Evolutionary conservation across 2,888 invertebrate species (phyloP).

Genomic region (Plusia festucae): DNA sequence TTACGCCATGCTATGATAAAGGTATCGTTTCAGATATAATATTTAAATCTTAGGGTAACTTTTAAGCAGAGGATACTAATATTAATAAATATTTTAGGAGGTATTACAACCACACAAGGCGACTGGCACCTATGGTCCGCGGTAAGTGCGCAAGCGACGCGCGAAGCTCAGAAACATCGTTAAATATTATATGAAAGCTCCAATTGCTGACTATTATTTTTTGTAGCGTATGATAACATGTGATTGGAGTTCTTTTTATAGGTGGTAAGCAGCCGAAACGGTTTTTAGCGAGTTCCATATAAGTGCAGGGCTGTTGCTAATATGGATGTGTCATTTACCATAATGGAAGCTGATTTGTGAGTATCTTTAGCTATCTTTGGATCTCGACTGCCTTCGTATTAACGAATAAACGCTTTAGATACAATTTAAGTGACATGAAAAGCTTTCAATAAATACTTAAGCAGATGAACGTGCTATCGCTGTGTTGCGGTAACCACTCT

Average conservation of each 20-base stretch:
- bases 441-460: constrained; percentile 50
- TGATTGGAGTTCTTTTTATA: constrained; percentile 21
- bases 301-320: constrained; percentile 18
- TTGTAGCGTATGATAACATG: constrained; percentile 21
- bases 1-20: constrained; percentile 74
- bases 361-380: constrained; percentile 27
- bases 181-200: constrained; percentile 58
- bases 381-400: constrained; percentile 2
- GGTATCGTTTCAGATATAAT: constrained; percentile 68
- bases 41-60: constrained; percentile 74
- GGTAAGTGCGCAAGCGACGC: constrained; percentile 46
- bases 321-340: constrained; percentile 3
- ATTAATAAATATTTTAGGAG: constrained; percentile 76
- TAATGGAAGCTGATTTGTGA: constrained; percentile 5
- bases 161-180: constrained; percentile 42
- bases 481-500: constrained; percentile 17
- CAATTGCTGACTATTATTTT: constrained; percentile 37
- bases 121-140: constrained; percentile 75
- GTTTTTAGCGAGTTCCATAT: constrained; percentile 15
- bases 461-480: constrained; percentile 15
- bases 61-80: constrained; percentile 78
- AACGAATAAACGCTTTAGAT: constrained; percentile 24
- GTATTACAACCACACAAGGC: constrained; percentile 84
- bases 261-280: constrained; percentile 29
- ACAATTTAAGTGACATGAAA: constrained; percentile 22